Base-by-base conservation (phyloP, 2,888 invertebrate genomes). In the Pterobdella sp. region DNA sequence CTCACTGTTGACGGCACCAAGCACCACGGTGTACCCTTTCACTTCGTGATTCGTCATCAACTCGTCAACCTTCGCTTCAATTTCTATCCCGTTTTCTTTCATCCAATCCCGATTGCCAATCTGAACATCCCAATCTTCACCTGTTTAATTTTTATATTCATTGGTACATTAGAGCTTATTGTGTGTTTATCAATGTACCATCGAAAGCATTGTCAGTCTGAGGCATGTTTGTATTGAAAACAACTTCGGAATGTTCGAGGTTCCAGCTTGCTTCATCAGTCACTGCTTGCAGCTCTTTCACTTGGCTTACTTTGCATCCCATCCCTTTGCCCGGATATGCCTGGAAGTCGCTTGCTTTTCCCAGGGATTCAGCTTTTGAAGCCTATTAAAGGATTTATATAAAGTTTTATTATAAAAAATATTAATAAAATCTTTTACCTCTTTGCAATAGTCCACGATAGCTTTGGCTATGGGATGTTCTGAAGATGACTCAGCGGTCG, bases 91-190 rank as follows among this genome's bases (percentile, higher is more conserved):
- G 84, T 97, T 96, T 67, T 93, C 87, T 64, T 88, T 86, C 93
- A 98, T 93, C 97, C 96, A 97, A 82, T 95, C 94, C 18, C 96
- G 88, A 82, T 96, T 98, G 0, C 95, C 95, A 75, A 94, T 90
- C 22, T 93, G 85, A 10, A 94, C 90, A 69, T 87, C 77, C 72
- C 79, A 81, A 0, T 78, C 26, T 22, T 31, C 60, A 22, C 34
- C 34, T 66, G 4, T n/a, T 14, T 7, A 14, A 52, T 22, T 52
- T 52, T 18, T 22, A 18, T 52, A 22, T 52, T 22, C 22, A 18
- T 52, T 22, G 52, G 14, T 18, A 22, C 14, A 52, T 22, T 14
- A 52, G 18, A 14, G 22, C 22, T 52, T 52, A 22, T 52, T 52
- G 52, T 52, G 18, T 18, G 22, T 52, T 18, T 52, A n/a, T n/a